Evolutionary conservation across 2,797 vertebrate genomes (phyloP), one percentile per base, ranked within the genome.

Genomic region (Lates japonicus): DNA sequence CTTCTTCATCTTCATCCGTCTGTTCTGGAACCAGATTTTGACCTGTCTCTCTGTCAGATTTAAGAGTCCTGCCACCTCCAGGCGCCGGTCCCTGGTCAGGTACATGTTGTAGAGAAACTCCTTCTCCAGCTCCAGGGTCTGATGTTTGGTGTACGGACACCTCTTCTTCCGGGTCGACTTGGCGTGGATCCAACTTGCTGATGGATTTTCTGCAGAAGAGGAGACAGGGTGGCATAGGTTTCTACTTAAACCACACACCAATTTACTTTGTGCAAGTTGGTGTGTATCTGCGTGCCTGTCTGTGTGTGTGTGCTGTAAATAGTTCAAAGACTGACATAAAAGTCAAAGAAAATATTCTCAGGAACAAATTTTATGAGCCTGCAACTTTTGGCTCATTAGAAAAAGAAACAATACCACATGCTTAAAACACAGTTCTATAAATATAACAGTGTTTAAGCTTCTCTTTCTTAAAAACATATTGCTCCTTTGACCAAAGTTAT

Each of bases 61-160:
- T 89, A 98, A 91, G 91, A 97, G 96, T 91, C 95, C 95, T 14
- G 97, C 97, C 89, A 98, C 97, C 93, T 98, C 97, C 60, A 97
- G 96, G 72, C 97, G 96, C 77, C 97, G 96, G 80, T 98, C 97
- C 80, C 97, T 91, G 68, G 97, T 98, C 92, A 98, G 97, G 93
- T 98, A 98, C 97, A 98, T 98, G 84, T 98, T 98, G 94, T 97
- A 98, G 65, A 98, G 97, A 86, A 98, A 98, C 93, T 98, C 97
- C 84, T 98, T 98, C 94, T 98, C 97, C 93, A 98, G 96, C 94
- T 98, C 97, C 90, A 98, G 94, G 74, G 97, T 98, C 92, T 98
- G 97, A 91, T 98, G 96, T 81, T 98, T 98, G 92, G 96, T 97
- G 92, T 98, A 98, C 1, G 97, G 97, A 80, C 97, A 98, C 67